phyloP scores from a whole-genome alignment of 2,888 invertebrate species.

The Hipparchia sbordonii region DNA sequence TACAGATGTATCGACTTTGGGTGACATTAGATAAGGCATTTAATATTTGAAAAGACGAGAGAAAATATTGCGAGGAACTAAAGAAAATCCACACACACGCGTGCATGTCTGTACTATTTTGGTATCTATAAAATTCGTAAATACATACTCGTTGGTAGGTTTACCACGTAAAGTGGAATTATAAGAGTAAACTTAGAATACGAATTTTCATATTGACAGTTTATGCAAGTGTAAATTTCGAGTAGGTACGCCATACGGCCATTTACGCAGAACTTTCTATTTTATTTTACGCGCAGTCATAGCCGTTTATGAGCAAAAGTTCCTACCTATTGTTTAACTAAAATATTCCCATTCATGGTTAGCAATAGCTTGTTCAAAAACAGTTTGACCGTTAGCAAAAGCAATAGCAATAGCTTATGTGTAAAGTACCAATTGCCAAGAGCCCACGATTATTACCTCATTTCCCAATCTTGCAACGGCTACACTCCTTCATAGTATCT shows the following conservation, averaged over 20 bases:
- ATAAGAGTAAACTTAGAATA: not conserved
- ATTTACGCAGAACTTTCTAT: conserved; percentile 33
- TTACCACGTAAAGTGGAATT: not conserved
- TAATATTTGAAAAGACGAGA: too few relatives aligned
- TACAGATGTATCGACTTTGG: too few relatives aligned
- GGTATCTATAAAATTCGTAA: too few relatives aligned
- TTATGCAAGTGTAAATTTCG: conserved; percentile 16
- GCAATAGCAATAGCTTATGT: not conserved
- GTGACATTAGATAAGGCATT: too few relatives aligned
- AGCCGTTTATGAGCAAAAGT: conserved; percentile 15
- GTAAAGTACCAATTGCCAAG: not conserved
- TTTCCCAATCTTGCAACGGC: too few relatives aligned
- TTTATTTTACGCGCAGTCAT: conserved; percentile 28
- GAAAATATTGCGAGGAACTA: too few relatives aligned
- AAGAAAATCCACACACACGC: too few relatives aligned
- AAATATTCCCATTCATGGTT: conserved; percentile 15
- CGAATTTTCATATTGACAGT: not conserved
- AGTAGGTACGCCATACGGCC: not conserved
- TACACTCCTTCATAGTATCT: too few relatives aligned
- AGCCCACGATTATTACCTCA: not conserved
- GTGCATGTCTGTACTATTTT: too few relatives aligned
- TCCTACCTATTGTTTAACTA: conserved; percentile 16
- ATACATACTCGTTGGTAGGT: not conserved
- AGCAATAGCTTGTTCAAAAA: not conserved
- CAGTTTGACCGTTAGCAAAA: not conserved